Conservation (phyloP, 2,113 vertebrate species). For the Trematomus loennbergii region DNA sequence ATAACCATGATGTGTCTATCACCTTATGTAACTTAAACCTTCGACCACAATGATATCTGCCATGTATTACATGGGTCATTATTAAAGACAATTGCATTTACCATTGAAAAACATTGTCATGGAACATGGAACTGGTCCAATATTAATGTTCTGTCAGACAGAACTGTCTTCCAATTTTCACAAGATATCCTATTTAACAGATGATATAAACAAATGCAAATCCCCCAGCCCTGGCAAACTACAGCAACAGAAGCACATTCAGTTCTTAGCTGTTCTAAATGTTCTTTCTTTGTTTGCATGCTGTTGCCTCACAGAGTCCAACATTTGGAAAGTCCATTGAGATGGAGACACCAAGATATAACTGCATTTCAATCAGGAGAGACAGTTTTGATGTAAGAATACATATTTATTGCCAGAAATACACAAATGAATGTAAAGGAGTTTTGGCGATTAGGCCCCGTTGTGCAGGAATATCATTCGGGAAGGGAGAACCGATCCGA, state of each 20-base stretch:
- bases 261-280: constrained; percentile 20
- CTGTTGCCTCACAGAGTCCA: constrained; percentile 15
- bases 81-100: not conserved
- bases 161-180: not conserved
- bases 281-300: constrained; percentile 16
- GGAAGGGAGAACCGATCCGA: too few relatives aligned
- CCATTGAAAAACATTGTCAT: not conserved
- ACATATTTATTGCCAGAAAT: too few relatives aligned
- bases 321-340: not conserved
- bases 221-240: not conserved
- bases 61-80: too few relatives aligned
- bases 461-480: too few relatives aligned
- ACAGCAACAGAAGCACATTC: not conserved
- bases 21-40: not conserved
- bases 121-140: not conserved
- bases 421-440: too few relatives aligned
- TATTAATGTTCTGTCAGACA: not conserved
- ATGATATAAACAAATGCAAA: constrained; percentile 31
- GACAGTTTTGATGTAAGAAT: too few relatives aligned
- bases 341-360: too few relatives aligned
- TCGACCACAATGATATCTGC: not conserved
- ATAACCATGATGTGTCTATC: not conserved
- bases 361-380: too few relatives aligned
- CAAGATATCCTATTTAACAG: not conserved
- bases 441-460: too few relatives aligned